These are phyloP conservation scores for Lobophora halterata DNA, from an alignment of 2,888 invertebrate genomes.

Conservation along the genomic window DNA sequence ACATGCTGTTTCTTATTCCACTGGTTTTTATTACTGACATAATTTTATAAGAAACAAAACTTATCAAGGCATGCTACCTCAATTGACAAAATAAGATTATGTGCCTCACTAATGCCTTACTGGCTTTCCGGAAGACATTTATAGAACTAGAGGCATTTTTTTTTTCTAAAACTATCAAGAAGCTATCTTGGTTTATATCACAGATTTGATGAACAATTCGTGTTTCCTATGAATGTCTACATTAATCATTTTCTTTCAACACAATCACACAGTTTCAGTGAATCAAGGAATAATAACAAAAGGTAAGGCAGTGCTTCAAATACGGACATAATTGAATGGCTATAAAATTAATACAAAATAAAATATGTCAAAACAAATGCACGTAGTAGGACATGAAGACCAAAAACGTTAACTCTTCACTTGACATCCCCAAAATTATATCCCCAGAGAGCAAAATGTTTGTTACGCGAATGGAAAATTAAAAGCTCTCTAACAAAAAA, in stretches of 20 bases:
- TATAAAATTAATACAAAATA: conserved; percentile 11
- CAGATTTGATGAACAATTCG: conserved; percentile 44
- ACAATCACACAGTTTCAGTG: conserved; percentile 13
- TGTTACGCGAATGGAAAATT: conserved; percentile 43
- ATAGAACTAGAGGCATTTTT: conserved; percentile 28
- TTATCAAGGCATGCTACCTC: not conserved
- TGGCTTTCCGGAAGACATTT: conserved; percentile 34
- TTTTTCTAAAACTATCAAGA: conserved; percentile 32
- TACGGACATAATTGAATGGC: conserved; percentile 14
- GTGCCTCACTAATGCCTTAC: conserved; percentile 23
- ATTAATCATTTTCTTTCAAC: conserved; percentile 10
- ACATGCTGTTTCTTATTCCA: not conserved
- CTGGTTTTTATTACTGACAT: conserved; percentile 2
- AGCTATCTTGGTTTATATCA: conserved; percentile 51
- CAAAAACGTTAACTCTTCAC: conserved; percentile 71
- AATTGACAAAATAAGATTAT: conserved; percentile 2
- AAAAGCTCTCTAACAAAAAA: conserved; percentile 49
- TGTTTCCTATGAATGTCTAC: conserved; percentile 24
- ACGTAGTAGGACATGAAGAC: conserved; percentile 34
- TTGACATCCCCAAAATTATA: conserved; percentile 62
- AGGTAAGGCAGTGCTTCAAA: conserved; percentile 26
- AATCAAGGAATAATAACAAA: conserved; percentile 18
- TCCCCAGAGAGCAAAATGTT: conserved; percentile 64
- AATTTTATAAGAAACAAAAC: conserved; percentile 4
- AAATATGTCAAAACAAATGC: conserved; percentile 1